Evolutionary conservation across 1,140 invertebrate genomes (phyloP).

Genomic region (Metaphire vulgaris): DNA sequence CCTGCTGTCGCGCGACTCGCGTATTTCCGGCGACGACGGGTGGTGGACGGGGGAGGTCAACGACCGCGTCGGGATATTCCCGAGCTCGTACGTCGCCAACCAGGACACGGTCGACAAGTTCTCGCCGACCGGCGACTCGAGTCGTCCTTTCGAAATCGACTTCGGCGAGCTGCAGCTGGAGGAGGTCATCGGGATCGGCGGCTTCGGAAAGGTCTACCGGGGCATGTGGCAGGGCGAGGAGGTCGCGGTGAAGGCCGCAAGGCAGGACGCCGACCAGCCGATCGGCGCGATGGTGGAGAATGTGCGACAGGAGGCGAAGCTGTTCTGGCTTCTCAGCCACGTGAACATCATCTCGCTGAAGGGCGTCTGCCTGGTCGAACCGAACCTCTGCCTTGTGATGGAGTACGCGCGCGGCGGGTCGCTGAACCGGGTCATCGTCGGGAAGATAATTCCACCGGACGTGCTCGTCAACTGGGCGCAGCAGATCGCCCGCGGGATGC

Average conservation of each 20-base stretch:
- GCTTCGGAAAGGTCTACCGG: slow-evolving; percentile 87
- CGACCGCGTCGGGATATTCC: slow-evolving; percentile 75
- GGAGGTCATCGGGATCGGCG: slow-evolving; percentile 92
- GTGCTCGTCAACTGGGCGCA: slow-evolving; percentile 93
- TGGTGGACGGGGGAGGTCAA: slow-evolving; percentile 93
- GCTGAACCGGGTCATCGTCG: slow-evolving; percentile 74
- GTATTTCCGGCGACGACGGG: slow-evolving; percentile 90
- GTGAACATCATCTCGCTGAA: slow-evolving; percentile 86
- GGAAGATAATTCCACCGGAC: slow-evolving; percentile 79
- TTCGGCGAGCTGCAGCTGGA: slow-evolving; percentile 78
- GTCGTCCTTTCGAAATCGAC: slow-evolving; percentile 75
- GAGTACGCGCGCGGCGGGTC: slow-evolving; percentile 90
- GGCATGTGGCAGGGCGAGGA: slow-evolving; percentile 73
- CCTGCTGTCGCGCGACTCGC: slow-evolving; percentile 82
- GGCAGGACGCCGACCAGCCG: slow-evolving; percentile 82
- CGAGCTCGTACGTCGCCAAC: slow-evolving; percentile 83
- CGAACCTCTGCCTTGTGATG: slow-evolving; percentile 90
- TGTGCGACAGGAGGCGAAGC: slow-evolving; percentile 85
- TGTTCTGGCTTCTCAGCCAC: slow-evolving; percentile 88
- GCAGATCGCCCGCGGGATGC: slow-evolving; percentile 90
- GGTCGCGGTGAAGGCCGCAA: slow-evolving; percentile 90
- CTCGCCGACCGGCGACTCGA: slow-evolving; percentile 52
- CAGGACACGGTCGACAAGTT: slow-evolving; percentile 57
- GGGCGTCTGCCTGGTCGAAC: slow-evolving; percentile 83
- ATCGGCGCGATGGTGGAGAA: slow-evolving; percentile 72